phyloP scores from a whole-genome alignment of 1,140 invertebrate genomes.

The Doryteuthis pealeii region DNA sequence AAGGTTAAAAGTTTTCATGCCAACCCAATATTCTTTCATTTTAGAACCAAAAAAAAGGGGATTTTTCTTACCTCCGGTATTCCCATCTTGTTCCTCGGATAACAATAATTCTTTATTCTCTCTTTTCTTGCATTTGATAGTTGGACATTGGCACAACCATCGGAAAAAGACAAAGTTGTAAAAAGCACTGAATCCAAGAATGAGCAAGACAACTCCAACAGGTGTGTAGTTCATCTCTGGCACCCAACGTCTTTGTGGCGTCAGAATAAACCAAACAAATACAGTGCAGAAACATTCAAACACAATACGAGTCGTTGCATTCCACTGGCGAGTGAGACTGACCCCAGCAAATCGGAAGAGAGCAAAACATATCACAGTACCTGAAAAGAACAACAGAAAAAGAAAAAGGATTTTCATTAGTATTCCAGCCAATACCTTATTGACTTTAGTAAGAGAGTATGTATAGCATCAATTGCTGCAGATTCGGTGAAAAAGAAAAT shows the following conservation, averaged over 20 bases:
- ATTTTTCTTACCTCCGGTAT: not conserved
- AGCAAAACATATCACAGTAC: not conserved
- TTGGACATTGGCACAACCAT: not conserved
- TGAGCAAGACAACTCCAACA: not conserved
- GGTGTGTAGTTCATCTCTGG: not conserved
- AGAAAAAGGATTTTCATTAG: too few species aligned
- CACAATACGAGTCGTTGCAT: not conserved
- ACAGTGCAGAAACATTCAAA: not conserved
- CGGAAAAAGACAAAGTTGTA: not conserved
- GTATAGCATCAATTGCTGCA: too few species aligned
- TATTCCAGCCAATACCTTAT: too few species aligned
- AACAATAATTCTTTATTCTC: not conserved
- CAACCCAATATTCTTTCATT: too few species aligned
- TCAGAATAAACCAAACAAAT: not conserved
- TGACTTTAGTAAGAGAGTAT: too few species aligned
- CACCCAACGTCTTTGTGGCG: not conserved
- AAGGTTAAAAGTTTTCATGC: too few species aligned
- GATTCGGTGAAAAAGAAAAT: too few species aligned
- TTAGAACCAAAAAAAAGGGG: too few species aligned
- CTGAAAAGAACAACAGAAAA: not conserved
- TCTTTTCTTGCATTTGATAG: not conserved
- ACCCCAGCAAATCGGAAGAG: not conserved
- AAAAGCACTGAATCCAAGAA: not conserved
- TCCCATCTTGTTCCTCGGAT: not conserved
- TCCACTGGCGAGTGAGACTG: not conserved